Evolutionary conservation across 2,888 invertebrate genomes (phyloP).

Genomic region (Monoplex corrugatus): DNA sequence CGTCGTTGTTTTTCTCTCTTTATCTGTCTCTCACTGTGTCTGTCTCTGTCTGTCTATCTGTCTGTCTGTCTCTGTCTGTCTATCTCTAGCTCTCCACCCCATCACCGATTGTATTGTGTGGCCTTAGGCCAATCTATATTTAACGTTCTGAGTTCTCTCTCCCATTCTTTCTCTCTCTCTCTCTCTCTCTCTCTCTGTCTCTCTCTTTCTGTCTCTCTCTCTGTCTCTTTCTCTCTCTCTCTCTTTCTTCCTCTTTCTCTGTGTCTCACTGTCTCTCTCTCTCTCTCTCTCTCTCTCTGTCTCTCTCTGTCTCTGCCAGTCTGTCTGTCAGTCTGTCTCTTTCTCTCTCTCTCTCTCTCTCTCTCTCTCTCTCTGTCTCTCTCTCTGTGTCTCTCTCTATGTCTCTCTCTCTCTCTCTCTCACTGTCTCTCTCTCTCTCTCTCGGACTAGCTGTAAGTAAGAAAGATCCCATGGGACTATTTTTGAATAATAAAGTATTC

Average conservation of each 20-base stretch:
- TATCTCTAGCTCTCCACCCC: background rate
- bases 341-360: conserved; percentile 1
- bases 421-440: background rate
- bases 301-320: conserved; percentile 1
- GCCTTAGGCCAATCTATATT: too few species aligned
- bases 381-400: background rate
- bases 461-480: too few species aligned
- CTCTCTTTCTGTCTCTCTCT: background rate
- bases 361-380: background rate
- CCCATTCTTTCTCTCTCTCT: background rate
- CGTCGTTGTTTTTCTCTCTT: too few species aligned
- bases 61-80: too few species aligned
- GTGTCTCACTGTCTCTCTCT: background rate
- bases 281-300: background rate
- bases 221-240: background rate
- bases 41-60: too few species aligned
- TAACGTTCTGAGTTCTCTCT: too few species aligned
- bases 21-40: too few species aligned
- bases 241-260: background rate
- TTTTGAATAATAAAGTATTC: too few species aligned
- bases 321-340: too few species aligned
- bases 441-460: background rate
- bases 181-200: background rate
- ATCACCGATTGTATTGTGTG: background rate
- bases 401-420: background rate